Conservation (phyloP, 23 tunicate species). For the Trididemnum miniatum region DNA sequence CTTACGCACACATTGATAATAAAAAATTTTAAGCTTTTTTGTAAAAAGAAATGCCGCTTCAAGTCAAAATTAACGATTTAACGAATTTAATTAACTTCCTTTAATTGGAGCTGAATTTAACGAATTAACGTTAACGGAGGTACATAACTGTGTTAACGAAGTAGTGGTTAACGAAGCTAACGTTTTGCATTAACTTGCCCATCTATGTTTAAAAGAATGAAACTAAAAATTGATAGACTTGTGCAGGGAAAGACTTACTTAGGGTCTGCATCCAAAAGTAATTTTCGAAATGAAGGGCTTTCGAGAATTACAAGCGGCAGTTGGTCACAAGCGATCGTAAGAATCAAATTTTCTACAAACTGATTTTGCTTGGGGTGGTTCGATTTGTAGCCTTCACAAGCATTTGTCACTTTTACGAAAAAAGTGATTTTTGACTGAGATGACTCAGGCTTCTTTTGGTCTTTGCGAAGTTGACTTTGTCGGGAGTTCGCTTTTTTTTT, state of each 20-base stretch:
- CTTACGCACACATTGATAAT: no score
- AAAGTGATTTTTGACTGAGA: not conserved
- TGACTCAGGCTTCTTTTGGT: not conserved
- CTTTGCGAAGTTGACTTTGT: not conserved
- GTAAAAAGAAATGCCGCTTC: no score
- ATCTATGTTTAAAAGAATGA: no score
- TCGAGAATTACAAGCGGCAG: slow-evolving; percentile 12
- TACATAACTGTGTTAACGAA: no score
- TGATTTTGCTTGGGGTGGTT: not conserved
- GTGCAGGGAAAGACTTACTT: not conserved
- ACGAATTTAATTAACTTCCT: no score
- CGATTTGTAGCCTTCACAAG: not conserved
- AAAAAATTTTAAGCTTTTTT: no score
- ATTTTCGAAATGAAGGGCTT: slow-evolving; percentile 16
- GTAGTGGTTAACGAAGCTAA: no score
- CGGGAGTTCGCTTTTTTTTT: slow-evolving; percentile 6
- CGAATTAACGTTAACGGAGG: no score
- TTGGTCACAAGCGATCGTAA: slow-evolving; percentile 17
- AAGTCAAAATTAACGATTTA: no score
- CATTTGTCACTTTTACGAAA: not conserved
- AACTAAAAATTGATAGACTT: no score
- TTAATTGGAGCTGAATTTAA: no score
- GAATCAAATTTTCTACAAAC: slow-evolving; percentile 5
- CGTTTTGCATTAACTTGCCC: no score
- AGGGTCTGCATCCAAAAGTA: slow-evolving; percentile 19